Percentiles rank a stretch among this genome's conserved stretches.
Conservation (phyloP, 2,888 invertebrate genomes). For the Nomada ruficornis region DNA sequence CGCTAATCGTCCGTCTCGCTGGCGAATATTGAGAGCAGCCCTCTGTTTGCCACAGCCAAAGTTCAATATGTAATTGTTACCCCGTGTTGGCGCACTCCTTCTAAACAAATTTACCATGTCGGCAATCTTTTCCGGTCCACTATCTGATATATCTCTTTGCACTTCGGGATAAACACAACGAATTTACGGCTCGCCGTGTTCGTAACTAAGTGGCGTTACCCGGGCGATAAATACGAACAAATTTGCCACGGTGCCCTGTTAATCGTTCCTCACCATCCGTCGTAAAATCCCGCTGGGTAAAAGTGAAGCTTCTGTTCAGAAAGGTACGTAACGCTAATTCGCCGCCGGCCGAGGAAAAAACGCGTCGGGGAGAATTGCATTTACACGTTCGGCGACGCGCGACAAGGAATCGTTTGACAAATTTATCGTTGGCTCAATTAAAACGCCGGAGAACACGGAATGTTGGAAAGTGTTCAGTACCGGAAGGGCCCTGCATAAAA, state of each 20-base stretch:
- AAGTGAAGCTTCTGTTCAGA: not conserved
- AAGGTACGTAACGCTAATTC: slow-evolving; percentile 40
- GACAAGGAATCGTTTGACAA: too few species aligned
- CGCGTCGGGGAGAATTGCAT: too few species aligned
- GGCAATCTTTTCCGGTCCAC: slow-evolving; percentile 64
- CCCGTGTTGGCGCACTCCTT: slow-evolving; percentile 43
- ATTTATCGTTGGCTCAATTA: not conserved
- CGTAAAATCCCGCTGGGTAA: slow-evolving; percentile 26
- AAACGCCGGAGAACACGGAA: too few species aligned
- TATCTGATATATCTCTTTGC: slow-evolving; percentile 65
- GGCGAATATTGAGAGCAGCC: not conserved
- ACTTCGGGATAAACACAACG: slow-evolving; percentile 61
- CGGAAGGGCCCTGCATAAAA: not conserved
- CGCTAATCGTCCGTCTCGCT: too few species aligned
- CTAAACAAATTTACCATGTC: slow-evolving; percentile 63
- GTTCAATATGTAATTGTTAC: slow-evolving; percentile 23
- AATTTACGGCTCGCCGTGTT: slow-evolving; percentile 55
- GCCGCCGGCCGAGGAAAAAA: too few species aligned
- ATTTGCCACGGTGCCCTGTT: slow-evolving; percentile 44
- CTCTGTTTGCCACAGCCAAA: not conserved
- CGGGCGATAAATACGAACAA: slow-evolving; percentile 48
- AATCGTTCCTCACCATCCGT: slow-evolving; percentile 43
- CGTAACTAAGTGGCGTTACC: slow-evolving; percentile 36
- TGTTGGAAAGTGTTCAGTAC: not conserved
- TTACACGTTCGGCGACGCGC: too few species aligned